Evolutionary conservation across 2,113 vertebrate species (phyloP).

Genomic region (Eurystomus gularis): DNA sequence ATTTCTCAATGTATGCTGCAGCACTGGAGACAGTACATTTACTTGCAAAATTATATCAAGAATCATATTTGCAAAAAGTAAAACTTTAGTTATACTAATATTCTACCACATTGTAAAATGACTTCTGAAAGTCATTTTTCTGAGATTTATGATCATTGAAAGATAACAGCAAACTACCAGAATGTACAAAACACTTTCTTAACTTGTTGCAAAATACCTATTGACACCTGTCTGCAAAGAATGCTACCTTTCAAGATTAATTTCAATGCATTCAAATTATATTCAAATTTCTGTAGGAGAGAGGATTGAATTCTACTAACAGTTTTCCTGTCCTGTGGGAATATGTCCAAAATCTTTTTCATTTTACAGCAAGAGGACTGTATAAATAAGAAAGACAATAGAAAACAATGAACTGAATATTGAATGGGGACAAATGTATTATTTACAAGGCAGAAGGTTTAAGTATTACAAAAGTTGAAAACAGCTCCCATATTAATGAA

Average conservation of each 20-base stretch:
- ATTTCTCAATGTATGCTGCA: background rate
- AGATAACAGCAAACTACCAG: background rate
- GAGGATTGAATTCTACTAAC: background rate
- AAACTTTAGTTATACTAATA: background rate
- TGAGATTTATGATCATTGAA: background rate
- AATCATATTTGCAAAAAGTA: background rate
- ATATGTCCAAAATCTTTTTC: slow-evolving; percentile 4
- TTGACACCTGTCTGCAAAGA: background rate
- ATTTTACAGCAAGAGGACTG: background rate
- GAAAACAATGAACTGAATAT: slow-evolving; percentile 23
- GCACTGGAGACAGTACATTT: background rate
- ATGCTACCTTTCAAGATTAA: background rate
- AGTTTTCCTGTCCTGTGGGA: background rate
- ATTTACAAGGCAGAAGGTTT: slow-evolving; percentile 36
- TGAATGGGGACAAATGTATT: slow-evolving; percentile 9
- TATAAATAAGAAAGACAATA: slow-evolving; percentile 30
- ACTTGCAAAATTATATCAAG: background rate
- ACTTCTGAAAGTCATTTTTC: background rate
- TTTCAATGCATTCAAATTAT: slow-evolving; percentile 39
- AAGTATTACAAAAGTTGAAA: slow-evolving; percentile 7
- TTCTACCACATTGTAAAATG: background rate
- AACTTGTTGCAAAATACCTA: background rate
- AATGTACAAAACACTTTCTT: background rate
- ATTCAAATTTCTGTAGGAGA: slow-evolving; percentile 26
- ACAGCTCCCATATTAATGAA: background rate